Evolutionary conservation across 2,888 invertebrate species (phyloP), one percentile per base, ranked within the genome.

Genomic region (Apodemia mormo): DNA sequence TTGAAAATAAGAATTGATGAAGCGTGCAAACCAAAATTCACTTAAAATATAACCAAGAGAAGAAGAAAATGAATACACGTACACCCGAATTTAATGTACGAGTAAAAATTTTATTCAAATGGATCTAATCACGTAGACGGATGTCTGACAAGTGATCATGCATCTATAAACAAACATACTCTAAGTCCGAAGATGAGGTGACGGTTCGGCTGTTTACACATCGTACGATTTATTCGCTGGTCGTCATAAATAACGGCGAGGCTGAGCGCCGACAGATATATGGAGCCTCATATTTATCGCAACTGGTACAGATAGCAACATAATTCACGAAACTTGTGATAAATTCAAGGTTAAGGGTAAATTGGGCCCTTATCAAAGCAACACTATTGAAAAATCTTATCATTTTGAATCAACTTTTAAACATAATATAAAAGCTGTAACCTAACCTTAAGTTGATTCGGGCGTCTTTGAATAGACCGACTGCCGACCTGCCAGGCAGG

Each of bases 211-310:
- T 90, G 90, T 91, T 90, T 90, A 85, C 89, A 86, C 84, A 86
- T 81, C 75, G 79, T 76, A 80, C 85, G 89, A 89, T 89, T 89
- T 90, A 88, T 89, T 81, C 82, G 75, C 78, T 71, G 75, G 77
- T 76, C 76, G 81, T 81, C 84, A 82, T 89, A 90, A 90, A 91
- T 89, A 87, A 88, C 81, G 79, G 86, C 80, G 78, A 82, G 78
- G 77, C 79, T 80, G 77, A 79, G 82, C 87, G 90, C 81, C 80
- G 90, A 90, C 91, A 90, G 90, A 90, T 89, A 90, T 91, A 91
- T 89, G 90, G 85, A 81, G 81, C 81, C 79, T 74, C 77, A 79
- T 87, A 89, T 91, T 91, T 90, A 91, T 89, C 80, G 79, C 83
- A 84, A 77, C 87, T 87, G 87, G 82, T 85, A 86, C 81, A 69